Conservation (phyloP, 2,888 invertebrate species). For the Neoitamus cyanurus region DNA sequence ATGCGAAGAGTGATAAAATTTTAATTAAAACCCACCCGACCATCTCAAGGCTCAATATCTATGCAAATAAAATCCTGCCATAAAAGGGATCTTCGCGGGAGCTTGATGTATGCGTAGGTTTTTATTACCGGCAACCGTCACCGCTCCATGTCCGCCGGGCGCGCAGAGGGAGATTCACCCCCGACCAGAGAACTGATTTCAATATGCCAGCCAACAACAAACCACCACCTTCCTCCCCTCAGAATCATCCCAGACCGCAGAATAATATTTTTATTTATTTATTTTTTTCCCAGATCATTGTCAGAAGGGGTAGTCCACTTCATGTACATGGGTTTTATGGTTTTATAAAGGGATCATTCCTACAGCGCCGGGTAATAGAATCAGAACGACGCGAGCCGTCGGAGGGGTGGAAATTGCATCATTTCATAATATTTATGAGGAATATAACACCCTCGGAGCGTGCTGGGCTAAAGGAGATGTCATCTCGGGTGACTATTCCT, state of each 20-base stretch:
- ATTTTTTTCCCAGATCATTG: conserved; percentile 52
- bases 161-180: conserved; percentile 43
- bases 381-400: not conserved
- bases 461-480: conserved; percentile 27
- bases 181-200: conserved; percentile 45
- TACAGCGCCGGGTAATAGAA: not conserved
- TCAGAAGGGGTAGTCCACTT: conserved; percentile 44
- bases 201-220: conserved; percentile 47
- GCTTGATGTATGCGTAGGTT: conserved; percentile 43
- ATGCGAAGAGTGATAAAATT: conserved; percentile 53
- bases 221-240: conserved; percentile 44
- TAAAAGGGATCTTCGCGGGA: conserved; percentile 46
- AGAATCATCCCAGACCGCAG: conserved; percentile 51
- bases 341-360: conserved; percentile 51
- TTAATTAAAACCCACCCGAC: conserved; percentile 51
- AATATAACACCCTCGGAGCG: conserved; percentile 41
- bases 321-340: conserved; percentile 52
- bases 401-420: conserved; percentile 53
- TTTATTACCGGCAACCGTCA: conserved; percentile 17
- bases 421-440: conserved; percentile 52
- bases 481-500: conserved; percentile 6
- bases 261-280: conserved; percentile 53
- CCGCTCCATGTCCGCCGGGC: no score
- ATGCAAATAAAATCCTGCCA: conserved; percentile 53
- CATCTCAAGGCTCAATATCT: conserved; percentile 49